Percentiles rank a stretch among this genome's conserved stretches.
Evolutionary conservation across 2,888 invertebrate species (phyloP).

Genomic region (Apodemia hepburni): DNA sequence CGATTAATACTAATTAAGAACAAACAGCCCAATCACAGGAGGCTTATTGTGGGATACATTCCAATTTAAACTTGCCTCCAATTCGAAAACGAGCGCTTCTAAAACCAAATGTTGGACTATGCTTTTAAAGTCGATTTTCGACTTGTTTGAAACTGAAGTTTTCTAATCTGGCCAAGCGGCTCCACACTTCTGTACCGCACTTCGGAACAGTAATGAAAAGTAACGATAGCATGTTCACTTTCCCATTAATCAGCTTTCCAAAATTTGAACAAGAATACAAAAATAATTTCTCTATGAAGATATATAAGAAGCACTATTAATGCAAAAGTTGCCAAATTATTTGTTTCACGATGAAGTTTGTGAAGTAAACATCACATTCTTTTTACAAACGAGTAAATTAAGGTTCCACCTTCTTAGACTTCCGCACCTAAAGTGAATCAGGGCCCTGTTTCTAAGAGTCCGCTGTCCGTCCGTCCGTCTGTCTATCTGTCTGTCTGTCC

Average conservation of each 20-base stretch:
- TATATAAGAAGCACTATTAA: no score
- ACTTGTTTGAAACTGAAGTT: constrained; percentile 69
- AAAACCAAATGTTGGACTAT: constrained; percentile 75
- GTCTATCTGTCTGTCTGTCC: no score
- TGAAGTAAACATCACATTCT: no score
- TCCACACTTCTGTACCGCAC: constrained; percentile 59
- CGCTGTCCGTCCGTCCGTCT: no score
- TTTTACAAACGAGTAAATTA: no score
- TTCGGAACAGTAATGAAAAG: constrained; percentile 77
- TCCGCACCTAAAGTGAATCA: no score
- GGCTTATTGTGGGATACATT: constrained; percentile 78
- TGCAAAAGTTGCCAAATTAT: no score
- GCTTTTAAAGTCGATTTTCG: constrained; percentile 78
- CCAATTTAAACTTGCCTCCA: constrained; percentile 78
- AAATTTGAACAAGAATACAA: background rate
- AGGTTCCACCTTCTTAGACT: no score
- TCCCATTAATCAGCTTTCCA: constrained; percentile 64
- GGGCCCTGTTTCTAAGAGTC: no score
- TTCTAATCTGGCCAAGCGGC: constrained; percentile 73
- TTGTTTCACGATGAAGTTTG: no score
- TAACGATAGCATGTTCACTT: constrained; percentile 76
- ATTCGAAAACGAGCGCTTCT: constrained; percentile 63
- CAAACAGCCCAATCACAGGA: constrained; percentile 76
- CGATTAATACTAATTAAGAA: constrained; percentile 78
- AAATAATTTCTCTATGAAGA: background rate